phyloP scores from a whole-genome alignment of 2,113 vertebrate genomes.

The Cathartes aura region DNA sequence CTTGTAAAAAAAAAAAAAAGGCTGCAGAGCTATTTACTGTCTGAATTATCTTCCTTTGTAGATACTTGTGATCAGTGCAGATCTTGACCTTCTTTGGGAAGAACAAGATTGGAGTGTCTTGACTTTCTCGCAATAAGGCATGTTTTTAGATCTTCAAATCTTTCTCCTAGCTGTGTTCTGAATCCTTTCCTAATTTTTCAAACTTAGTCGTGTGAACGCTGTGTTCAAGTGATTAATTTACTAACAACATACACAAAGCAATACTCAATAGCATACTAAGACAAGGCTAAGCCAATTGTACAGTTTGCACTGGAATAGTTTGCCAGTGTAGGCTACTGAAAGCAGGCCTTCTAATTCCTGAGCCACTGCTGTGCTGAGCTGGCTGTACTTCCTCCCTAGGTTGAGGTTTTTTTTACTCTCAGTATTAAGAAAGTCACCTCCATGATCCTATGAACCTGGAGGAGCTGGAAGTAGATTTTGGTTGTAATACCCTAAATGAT shows the following conservation, averaged over 20 bases:
- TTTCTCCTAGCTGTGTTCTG: not conserved
- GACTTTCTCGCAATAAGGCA: not conserved
- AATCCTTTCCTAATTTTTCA: not conserved
- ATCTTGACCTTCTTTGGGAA: not conserved
- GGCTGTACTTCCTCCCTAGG: not conserved
- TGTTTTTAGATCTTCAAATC: not conserved
- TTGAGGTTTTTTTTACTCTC: not conserved
- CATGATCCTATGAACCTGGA: not conserved
- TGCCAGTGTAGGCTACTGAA: not conserved
- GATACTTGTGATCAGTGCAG: not conserved
- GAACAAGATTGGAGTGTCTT: not conserved
- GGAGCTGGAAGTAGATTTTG: not conserved
- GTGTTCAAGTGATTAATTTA: not conserved
- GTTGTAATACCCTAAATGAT: not conserved
- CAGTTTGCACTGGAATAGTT: not conserved
- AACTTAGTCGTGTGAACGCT: not conserved
- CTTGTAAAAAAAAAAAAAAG: not conserved
- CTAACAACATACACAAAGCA: not conserved
- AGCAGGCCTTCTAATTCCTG: not conserved
- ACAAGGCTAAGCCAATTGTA: not conserved
- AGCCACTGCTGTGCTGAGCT: not conserved
- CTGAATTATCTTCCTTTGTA: not conserved
- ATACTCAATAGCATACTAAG: not conserved
- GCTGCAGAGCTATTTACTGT: not conserved
- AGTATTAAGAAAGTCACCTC: not conserved